Base-by-base conservation (phyloP, 2,888 invertebrate genomes). In the Apamea sordens region DNA sequence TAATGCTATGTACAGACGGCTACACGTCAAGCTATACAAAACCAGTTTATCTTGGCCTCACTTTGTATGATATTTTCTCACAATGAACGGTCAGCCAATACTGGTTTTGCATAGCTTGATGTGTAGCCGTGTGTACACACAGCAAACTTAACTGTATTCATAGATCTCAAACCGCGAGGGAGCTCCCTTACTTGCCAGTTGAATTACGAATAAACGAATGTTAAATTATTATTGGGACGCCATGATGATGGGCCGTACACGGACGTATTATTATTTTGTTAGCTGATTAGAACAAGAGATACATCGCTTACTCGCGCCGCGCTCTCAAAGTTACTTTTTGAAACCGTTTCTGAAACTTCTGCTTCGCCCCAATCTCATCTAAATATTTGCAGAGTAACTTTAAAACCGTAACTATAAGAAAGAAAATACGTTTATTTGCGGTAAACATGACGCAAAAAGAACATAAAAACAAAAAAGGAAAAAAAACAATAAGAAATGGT, bases 1-100 rank as follows among this genome's bases (percentile, higher is more conserved):
- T 18, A 18, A 63, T 69, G 28, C 53, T 82, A 64, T 56, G 21
- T 61, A n/a, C n/a, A n/a, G n/a, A n/a, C n/a, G n/a, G n/a, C n/a
- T n/a, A n/a, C n/a, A n/a, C n/a, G n/a, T n/a, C n/a, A n/a, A n/a
- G n/a, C n/a, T n/a, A n/a, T n/a, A n/a, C n/a, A n/a, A n/a, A n/a
- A n/a, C n/a, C n/a, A n/a, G n/a, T n/a, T n/a, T n/a, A n/a, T n/a
- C n/a, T n/a, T n/a, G n/a, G n/a, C n/a, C n/a, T n/a, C n/a, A n/a
- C n/a, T n/a, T n/a, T n/a, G n/a, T n/a, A n/a, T n/a, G n/a, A n/a
- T n/a, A n/a, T n/a, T n/a, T n/a, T n/a, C n/a, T n/a, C n/a, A n/a
- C n/a, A n/a, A n/a, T n/a, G n/a, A n/a, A n/a, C n/a, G n/a, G n/a
- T n/a, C n/a, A n/a, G n/a, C n/a, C n/a, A n/a, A n/a, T n/a, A n/a